phyloP scores from a whole-genome alignment of 2,797 vertebrate species.

The Micrastur ruficollis region DNA sequence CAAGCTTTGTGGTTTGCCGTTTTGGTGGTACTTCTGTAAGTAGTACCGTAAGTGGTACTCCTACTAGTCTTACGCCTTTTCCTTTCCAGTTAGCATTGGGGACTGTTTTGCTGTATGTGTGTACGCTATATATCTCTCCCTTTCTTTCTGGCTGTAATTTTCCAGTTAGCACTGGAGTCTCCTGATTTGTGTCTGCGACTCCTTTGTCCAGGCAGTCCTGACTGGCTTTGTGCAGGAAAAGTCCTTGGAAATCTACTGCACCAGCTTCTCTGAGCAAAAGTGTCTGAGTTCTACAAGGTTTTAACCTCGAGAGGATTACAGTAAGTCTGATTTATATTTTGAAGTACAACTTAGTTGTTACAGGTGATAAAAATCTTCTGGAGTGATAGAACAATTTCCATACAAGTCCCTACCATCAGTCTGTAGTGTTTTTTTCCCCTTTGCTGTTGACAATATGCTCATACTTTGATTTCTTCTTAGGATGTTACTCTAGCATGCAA shows the following conservation, averaged over 20 bases:
- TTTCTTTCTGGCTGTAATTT: not conserved
- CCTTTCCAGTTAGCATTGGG: not conserved
- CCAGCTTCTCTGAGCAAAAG: not conserved
- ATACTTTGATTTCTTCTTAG: not conserved
- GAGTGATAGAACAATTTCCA: not conserved
- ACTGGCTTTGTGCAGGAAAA: not conserved
- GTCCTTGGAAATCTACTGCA: not conserved
- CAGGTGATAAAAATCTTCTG: not conserved
- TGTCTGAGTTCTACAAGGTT: not conserved
- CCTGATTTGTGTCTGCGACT: not conserved
- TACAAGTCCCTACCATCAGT: not conserved
- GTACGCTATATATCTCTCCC: not conserved
- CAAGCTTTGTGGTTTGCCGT: not conserved
- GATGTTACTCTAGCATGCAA: not conserved
- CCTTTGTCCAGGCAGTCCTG: not conserved
- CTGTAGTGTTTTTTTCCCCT: not conserved
- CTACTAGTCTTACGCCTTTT: not conserved
- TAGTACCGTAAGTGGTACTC: not conserved
- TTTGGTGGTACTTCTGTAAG: not conserved
- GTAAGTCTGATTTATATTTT: slow-evolving; percentile 32
- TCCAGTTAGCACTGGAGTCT: not conserved
- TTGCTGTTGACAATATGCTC: not conserved
- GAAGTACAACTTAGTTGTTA: not conserved
- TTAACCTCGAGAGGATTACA: not conserved
- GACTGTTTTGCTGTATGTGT: not conserved